These are phyloP conservation scores for Caenorhabditis sp. DNA, from an alignment of 2,888 invertebrate genomes.

Conservation along the genomic window DNA sequence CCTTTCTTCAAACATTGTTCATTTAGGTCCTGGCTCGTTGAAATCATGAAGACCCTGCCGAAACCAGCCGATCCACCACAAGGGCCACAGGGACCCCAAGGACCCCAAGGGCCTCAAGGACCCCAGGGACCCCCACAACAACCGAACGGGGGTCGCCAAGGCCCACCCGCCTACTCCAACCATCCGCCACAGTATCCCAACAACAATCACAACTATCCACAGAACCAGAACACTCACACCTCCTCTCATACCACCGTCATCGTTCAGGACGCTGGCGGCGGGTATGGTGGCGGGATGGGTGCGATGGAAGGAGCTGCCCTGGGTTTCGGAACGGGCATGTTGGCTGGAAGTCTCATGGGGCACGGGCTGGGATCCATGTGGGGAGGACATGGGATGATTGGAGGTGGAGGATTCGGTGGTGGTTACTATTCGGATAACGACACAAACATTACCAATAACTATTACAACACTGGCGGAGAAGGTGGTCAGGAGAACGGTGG, in stretches of 20 bases:
- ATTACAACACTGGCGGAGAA: slow-evolving; percentile 68
- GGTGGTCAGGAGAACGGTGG: slow-evolving; percentile 30
- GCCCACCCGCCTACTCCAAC: slow-evolving; percentile 30
- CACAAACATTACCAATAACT: slow-evolving; percentile 76
- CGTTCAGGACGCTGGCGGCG: neutral
- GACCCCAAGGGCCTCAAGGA: neutral
- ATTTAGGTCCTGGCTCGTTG: slow-evolving; percentile 74
- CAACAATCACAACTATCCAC: no score
- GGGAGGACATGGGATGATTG: slow-evolving; percentile 62
- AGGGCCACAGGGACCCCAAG: slow-evolving; percentile 16
- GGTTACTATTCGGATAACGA: slow-evolving; percentile 77
- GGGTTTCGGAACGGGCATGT: slow-evolving; percentile 76
- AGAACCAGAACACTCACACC: no score
- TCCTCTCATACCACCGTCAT: slow-evolving; percentile 22
- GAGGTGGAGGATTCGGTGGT: slow-evolving; percentile 69
- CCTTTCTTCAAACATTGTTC: no score
- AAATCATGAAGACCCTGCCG: slow-evolving; percentile 80
- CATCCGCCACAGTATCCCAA: slow-evolving; percentile 11
- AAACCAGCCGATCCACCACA: slow-evolving; percentile 65
- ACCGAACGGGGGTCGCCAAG: slow-evolving; percentile 55
- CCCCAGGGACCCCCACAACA: slow-evolving; percentile 12
- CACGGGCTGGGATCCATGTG: slow-evolving; percentile 71
- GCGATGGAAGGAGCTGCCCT: slow-evolving; percentile 61
- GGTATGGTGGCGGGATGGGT: neutral
- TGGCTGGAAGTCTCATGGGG: slow-evolving; percentile 75